Conservation (phyloP, 2,888 invertebrate species). For the Drosophila picticornis region DNA sequence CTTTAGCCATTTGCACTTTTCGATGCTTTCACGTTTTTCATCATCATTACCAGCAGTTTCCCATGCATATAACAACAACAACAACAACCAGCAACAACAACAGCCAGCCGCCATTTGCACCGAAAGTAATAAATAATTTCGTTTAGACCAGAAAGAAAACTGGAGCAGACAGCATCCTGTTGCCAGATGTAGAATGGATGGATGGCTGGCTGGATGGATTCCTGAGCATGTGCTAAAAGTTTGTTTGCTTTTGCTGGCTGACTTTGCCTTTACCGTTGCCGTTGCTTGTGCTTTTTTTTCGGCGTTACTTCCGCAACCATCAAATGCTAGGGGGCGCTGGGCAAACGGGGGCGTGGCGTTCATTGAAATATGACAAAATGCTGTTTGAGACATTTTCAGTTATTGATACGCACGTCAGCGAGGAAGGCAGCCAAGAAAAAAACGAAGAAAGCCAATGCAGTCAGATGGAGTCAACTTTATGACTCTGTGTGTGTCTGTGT, state of each 20-base stretch:
- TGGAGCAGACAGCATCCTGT: slow-evolving; percentile 49
- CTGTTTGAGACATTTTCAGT: slow-evolving; percentile 83
- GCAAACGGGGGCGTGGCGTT: slow-evolving; percentile 17
- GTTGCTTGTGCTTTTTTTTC: slow-evolving; percentile 32
- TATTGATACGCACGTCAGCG: slow-evolving; percentile 78
- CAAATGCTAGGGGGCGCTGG: slow-evolving; percentile 41
- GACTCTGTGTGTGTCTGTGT: slow-evolving; percentile 18
- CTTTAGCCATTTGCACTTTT: slow-evolving; percentile 81
- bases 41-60: slow-evolving; percentile 77
- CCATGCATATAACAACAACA: slow-evolving; percentile 42
- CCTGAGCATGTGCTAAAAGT: slow-evolving; percentile 74
- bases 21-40: slow-evolving; percentile 82
- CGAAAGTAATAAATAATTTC: slow-evolving; percentile 80
- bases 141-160: slow-evolving; percentile 67
- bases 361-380: slow-evolving; percentile 82
- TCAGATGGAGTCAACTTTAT: slow-evolving; percentile 54
- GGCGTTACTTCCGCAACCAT: slow-evolving; percentile 78
- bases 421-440: slow-evolving; percentile 39
- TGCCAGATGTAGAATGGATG: slow-evolving; percentile 32
- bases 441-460: slow-evolving; percentile 60
- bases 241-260: slow-evolving; percentile 68
- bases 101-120: slow-evolving; percentile 57
- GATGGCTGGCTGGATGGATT: slow-evolving; percentile 31
- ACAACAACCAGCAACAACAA: slow-evolving; percentile 25
- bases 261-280: neutral